phyloP scores from a whole-genome alignment of 2,888 invertebrate species.

The Clostera curtula region DNA sequence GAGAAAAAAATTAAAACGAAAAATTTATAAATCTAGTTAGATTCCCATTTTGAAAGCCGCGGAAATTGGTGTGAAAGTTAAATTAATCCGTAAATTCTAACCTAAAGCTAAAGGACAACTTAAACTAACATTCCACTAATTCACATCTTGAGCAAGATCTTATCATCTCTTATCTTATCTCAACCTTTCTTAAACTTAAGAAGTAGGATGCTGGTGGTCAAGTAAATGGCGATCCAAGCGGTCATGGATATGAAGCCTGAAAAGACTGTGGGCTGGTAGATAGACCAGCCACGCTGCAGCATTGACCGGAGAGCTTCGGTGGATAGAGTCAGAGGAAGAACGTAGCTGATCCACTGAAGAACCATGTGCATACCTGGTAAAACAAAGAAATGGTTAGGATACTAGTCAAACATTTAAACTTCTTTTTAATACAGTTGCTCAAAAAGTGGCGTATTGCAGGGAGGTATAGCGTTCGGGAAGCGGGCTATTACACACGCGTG shows the following conservation, averaged over 20 bases:
- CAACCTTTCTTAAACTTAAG: conserved; percentile 91
- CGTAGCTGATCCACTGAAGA: conserved; percentile 81
- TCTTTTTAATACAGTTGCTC: too few species aligned
- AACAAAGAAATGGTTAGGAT: conserved; percentile 1
- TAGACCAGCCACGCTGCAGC: conserved; percentile 87
- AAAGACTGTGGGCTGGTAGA: conserved; percentile 82
- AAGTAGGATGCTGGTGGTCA: conserved; percentile 82
- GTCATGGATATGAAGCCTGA: conserved; percentile 86
- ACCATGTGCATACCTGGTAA: conserved; percentile 80
- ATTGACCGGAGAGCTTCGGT: conserved; percentile 92
- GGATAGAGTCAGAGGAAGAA: conserved; percentile 90
- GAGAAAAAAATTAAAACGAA: too few species aligned
- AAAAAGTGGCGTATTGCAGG: too few species aligned
- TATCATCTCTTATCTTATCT: too few species aligned
- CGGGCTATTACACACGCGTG: too few species aligned
- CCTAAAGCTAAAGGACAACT: conserved; percentile 13
- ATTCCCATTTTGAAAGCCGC: conserved; percentile 15
- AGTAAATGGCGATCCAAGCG: conserved; percentile 86
- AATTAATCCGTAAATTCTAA: conserved; percentile 5
- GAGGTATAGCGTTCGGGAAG: too few species aligned
- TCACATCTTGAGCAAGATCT: too few species aligned
- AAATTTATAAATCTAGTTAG: conserved; percentile 4
- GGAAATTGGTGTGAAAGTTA: conserved; percentile 1
- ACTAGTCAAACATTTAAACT: too few species aligned
- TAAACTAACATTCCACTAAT: too few species aligned